A percentile compares a stretch with the other conserved stretches of the same genome.
Evolutionary conservation across 2,113 vertebrate species (phyloP).

Genomic region (Geothlypis trichas): DNA sequence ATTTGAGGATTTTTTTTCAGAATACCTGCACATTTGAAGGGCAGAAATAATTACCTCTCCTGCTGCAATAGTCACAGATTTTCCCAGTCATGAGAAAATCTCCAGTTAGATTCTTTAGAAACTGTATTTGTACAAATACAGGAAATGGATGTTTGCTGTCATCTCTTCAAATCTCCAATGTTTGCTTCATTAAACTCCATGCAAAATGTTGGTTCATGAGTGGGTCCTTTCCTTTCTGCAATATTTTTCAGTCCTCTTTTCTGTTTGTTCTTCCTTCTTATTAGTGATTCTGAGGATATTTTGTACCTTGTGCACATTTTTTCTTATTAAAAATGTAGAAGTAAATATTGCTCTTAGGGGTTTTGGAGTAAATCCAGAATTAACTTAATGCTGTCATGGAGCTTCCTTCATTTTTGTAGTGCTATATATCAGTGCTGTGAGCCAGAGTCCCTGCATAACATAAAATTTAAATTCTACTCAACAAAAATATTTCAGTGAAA

Average conservation of each 20-base stretch:
- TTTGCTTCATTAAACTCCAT: constrained; percentile 34
- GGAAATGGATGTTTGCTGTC: constrained; percentile 28
- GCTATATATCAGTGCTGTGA: constrained; percentile 17
- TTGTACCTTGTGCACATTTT: constrained; percentile 27
- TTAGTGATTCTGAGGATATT: constrained; percentile 22
- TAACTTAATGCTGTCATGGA: constrained; percentile 35
- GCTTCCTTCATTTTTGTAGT: constrained; percentile 40
- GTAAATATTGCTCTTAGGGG: constrained; percentile 34
- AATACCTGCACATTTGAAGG: not conserved
- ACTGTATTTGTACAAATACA: not conserved
- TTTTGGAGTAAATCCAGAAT: constrained; percentile 50
- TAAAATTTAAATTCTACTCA: constrained; percentile 21
- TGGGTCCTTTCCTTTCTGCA: not conserved
- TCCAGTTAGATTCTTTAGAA: not conserved
- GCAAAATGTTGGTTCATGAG: not conserved
- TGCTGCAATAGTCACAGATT: not conserved
- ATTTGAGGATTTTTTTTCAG: not conserved
- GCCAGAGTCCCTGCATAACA: not conserved
- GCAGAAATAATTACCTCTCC: not conserved
- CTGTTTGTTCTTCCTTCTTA: constrained; percentile 22
- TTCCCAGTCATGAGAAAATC: not conserved
- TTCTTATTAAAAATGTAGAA: constrained; percentile 37
- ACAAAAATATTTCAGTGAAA: constrained; percentile 37
- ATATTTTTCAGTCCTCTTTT: not conserved
- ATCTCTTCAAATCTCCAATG: not conserved